Evolutionary conservation across 2,113 vertebrate genomes (phyloP).

Genomic region (Hemibagrus wyckioides): DNA sequence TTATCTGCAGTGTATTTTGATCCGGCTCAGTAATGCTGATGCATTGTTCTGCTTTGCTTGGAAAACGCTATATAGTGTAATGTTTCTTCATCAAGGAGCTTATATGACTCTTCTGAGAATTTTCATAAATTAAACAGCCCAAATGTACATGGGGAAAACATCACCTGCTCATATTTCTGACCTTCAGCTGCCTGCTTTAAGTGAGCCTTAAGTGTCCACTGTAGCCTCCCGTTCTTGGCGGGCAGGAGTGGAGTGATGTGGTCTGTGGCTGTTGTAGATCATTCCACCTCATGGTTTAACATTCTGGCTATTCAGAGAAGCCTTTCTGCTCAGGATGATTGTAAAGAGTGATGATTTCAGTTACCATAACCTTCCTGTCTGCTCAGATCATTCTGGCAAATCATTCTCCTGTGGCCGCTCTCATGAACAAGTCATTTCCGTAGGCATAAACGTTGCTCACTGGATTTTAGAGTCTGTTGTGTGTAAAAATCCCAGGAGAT

Average conservation of each 20-base stretch:
- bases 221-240: background rate
- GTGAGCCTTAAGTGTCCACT: background rate
- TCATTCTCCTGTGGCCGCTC: background rate
- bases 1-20: conserved; percentile 22
- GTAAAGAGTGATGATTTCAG: background rate
- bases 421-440: background rate
- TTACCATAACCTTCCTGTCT: background rate
- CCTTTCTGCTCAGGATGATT: background rate
- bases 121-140: background rate
- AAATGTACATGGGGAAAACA: background rate
- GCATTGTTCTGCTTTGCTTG: background rate
- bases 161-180: background rate
- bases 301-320: background rate
- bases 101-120: conserved; percentile 1
- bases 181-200: background rate
- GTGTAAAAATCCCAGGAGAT: background rate
- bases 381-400: background rate
- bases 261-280: background rate
- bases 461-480: background rate
- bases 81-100: background rate
- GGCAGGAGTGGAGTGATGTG: background rate
- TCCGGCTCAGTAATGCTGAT: conserved; percentile 5
- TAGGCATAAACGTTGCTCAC: background rate
- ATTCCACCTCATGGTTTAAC: background rate
- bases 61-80: background rate